Percentiles rank a stretch among this genome's conserved stretches.
phyloP scores from a whole-genome alignment of 2,113 vertebrate species.

The Mystacornis crossleyi region DNA sequence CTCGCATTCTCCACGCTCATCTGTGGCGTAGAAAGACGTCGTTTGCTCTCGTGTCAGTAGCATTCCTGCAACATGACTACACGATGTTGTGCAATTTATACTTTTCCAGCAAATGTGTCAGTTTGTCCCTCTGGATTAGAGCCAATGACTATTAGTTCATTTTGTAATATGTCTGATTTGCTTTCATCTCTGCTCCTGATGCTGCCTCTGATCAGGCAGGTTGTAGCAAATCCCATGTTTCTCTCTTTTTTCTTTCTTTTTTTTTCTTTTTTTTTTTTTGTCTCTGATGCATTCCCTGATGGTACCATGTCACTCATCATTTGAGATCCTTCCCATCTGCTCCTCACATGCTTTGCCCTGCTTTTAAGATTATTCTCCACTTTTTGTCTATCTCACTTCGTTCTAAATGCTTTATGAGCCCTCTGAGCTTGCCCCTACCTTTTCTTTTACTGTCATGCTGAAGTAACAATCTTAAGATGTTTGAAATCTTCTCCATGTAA shows the following conservation, averaged over 20 bases:
- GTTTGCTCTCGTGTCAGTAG: background rate
- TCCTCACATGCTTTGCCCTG: background rate
- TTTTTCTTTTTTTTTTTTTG: background rate
- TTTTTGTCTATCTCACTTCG: background rate
- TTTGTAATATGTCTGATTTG: slow-evolving; percentile 14
- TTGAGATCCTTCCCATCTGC: background rate
- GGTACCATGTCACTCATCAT: background rate
- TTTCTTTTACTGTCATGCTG: background rate
- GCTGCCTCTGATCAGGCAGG: background rate
- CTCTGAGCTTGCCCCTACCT: background rate
- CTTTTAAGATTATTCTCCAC: background rate
- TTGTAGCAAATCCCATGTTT: background rate
- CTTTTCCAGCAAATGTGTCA: slow-evolving; percentile 13
- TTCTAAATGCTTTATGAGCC: background rate
- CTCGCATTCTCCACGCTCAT: background rate
- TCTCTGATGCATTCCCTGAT: background rate
- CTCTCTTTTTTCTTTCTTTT: background rate
- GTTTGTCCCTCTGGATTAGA: slow-evolving; percentile 36
- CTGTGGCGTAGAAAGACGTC: background rate
- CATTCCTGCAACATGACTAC: slow-evolving; percentile 28
- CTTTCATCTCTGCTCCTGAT: slow-evolving; percentile 11
- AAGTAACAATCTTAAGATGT: background rate
- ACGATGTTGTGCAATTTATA: background rate
- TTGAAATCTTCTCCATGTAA: background rate
- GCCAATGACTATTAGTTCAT: slow-evolving; percentile 17